Percentiles rank a stretch among this genome's conserved stretches.
Conservation (phyloP, 1,140 invertebrate genomes). For the Macrotrachela quadricornifera region DNA sequence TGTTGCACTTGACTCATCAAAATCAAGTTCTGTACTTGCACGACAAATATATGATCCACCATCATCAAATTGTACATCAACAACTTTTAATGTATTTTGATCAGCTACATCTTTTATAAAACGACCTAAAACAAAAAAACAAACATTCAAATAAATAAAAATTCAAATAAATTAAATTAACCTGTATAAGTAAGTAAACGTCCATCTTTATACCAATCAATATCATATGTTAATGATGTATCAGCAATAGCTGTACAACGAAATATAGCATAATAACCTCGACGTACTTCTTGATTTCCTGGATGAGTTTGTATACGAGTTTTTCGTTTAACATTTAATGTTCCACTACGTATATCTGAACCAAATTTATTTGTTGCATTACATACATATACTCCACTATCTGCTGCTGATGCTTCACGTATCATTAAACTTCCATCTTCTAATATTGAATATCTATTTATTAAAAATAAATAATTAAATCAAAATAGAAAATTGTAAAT, state of each 20-base stretch:
- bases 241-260: constrained; percentile 8
- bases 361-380: constrained; percentile 7
- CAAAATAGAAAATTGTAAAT: no score
- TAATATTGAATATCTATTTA: not conserved
- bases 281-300: constrained; percentile 6
- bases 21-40: constrained; percentile 6
- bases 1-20: not conserved
- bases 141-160: not conserved
- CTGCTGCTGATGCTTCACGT: constrained; percentile 1
- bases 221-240: not conserved
- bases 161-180: not conserved
- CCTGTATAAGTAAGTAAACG: constrained; percentile 7
- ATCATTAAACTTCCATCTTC: constrained; percentile 4
- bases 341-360: not conserved
- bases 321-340: constrained; percentile 5
- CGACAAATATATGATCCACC: constrained; percentile 7
- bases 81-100: constrained; percentile 5
- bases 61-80: constrained; percentile 8
- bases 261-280: constrained; percentile 6
- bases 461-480: no score
- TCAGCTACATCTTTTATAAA: constrained; percentile 6
- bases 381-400: constrained; percentile 7
- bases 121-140: constrained; percentile 3
- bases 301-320: constrained; percentile 3
- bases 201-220: constrained; percentile 9